A percentile compares a stretch with the other conserved stretches of the same genome.
Evolutionary conservation across 2,113 vertebrate species (phyloP).

Genomic region (zebrafish (Danio rerio)): DNA sequence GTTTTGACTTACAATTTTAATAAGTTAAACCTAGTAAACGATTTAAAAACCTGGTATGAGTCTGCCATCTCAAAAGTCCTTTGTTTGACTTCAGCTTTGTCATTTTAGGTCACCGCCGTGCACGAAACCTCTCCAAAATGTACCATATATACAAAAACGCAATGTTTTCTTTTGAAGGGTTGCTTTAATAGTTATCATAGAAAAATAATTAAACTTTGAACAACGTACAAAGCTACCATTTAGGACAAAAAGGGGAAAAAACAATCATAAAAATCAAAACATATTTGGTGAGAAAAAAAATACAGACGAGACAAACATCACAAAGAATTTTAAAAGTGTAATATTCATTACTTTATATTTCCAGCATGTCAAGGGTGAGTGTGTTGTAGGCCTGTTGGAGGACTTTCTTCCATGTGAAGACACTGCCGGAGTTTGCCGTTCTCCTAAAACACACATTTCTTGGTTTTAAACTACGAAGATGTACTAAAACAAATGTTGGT

Average conservation of each 20-base stretch:
- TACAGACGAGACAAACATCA: too few relatives aligned
- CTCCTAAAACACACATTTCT: neutral
- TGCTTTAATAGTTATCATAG: neutral
- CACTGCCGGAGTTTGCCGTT: conserved; percentile 13
- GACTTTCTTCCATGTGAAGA: conserved; percentile 37
- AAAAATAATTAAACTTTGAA: neutral
- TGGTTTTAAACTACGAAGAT: neutral
- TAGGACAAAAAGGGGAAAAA: neutral
- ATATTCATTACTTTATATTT: too few relatives aligned
- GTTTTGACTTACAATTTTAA: too few relatives aligned
- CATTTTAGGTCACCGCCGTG: too few relatives aligned
- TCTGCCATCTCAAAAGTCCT: too few relatives aligned
- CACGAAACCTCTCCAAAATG: too few relatives aligned
- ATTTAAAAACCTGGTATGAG: too few relatives aligned
- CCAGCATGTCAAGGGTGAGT: neutral
- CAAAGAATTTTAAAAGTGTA: too few relatives aligned
- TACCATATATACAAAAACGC: too few relatives aligned
- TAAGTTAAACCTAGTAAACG: too few relatives aligned
- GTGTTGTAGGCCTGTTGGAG: neutral
- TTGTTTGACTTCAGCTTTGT: too few relatives aligned
- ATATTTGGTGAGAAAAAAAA: neutral
- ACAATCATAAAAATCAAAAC: neutral
- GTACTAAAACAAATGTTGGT: too few relatives aligned
- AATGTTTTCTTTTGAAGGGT: neutral
- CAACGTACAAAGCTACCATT: neutral